These are phyloP conservation scores for Scolopax mira DNA, from an alignment of 2,113 vertebrate genomes.

Conservation along the genomic window DNA sequence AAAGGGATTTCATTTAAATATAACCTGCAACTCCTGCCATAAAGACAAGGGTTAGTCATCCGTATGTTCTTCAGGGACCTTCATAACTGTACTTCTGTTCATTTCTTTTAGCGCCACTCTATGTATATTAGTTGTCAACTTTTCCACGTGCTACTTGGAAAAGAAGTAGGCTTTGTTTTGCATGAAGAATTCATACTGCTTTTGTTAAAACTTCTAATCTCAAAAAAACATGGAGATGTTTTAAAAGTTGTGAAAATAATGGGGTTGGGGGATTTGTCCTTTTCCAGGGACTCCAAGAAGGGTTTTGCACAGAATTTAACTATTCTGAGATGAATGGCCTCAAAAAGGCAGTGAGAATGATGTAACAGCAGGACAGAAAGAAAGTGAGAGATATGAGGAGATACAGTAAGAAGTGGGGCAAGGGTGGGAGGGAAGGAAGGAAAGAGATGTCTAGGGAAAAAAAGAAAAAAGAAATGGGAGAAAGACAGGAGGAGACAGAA, in stretches of 20 bases:
- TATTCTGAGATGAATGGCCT: neutral
- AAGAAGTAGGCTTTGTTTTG: neutral
- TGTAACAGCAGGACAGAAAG: neutral
- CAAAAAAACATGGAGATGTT: neutral
- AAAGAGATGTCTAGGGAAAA: neutral
- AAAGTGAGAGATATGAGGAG: neutral
- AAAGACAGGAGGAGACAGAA: neutral
- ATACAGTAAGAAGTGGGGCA: neutral
- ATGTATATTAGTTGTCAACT: neutral
- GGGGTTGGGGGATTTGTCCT: neutral
- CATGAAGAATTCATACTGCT: neutral
- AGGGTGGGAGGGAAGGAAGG: neutral
- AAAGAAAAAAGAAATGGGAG: neutral
- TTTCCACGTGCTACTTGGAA: neutral
- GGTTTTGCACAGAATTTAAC: neutral
- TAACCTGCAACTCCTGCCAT: neutral
- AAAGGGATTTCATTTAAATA: neutral
- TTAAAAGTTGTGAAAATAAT: neutral
- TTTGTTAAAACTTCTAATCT: neutral
- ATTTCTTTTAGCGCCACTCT: neutral
- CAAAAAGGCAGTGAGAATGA: neutral
- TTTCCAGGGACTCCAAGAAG: neutral
- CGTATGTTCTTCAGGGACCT: neutral
- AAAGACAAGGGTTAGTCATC: neutral
- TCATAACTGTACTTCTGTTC: neutral